phyloP scores from a whole-genome alignment of 2,797 vertebrate species.

The Iguana delicatissima region DNA sequence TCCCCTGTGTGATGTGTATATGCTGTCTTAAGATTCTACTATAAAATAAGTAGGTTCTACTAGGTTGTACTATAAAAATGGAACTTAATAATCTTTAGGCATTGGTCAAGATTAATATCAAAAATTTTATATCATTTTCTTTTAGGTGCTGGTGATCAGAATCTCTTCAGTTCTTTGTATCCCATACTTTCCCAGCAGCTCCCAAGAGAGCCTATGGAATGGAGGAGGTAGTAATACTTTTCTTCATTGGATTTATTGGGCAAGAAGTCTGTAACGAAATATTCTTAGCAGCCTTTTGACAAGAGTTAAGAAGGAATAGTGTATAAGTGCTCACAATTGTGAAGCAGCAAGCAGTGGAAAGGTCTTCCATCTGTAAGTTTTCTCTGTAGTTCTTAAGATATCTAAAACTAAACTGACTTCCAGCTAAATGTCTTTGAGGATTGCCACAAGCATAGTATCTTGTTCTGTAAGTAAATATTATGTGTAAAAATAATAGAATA shows the following conservation, averaged over 20 bases:
- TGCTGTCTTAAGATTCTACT: neutral
- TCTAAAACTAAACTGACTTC: slow-evolving; percentile 5
- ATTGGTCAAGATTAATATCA: neutral
- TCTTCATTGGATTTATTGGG: neutral
- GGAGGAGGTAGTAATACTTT: slow-evolving; percentile 86
- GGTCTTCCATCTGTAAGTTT: neutral
- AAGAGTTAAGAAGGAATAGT: slow-evolving; percentile 37
- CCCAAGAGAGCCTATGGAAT: slow-evolving; percentile 96
- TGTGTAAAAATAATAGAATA: neutral
- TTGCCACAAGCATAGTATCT: neutral
- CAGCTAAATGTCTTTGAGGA: neutral
- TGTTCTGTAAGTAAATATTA: neutral
- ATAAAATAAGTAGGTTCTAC: neutral
- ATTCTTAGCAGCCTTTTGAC: slow-evolving; percentile 19
- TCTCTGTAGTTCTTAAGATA: neutral
- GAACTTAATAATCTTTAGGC: neutral
- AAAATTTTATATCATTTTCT: slow-evolving; percentile 56
- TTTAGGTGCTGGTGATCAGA: slow-evolving; percentile 95
- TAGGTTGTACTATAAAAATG: neutral
- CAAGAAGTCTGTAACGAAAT: neutral
- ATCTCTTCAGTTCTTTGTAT: slow-evolving; percentile 92
- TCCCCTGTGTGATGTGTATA: neutral
- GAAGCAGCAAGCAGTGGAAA: neutral
- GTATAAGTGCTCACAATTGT: slow-evolving; percentile 1
- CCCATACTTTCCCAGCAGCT: slow-evolving; percentile 93